phyloP scores from a whole-genome alignment of 92 coral and sea anemone species.

The Micromussa lordhowensis region DNA sequence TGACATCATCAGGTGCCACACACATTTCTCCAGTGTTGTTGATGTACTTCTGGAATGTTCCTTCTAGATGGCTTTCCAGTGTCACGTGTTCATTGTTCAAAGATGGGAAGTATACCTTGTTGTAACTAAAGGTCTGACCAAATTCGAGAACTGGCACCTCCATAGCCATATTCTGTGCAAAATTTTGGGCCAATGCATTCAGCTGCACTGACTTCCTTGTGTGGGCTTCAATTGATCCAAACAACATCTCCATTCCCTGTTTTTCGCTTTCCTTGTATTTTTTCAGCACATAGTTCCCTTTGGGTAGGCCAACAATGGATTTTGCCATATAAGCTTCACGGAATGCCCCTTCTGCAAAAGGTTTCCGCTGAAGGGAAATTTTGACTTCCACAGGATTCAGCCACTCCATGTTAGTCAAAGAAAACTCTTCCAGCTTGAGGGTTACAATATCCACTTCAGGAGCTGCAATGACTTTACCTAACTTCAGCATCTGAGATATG shows the following conservation, averaged over 20 bases:
- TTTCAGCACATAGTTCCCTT: slow-evolving; percentile 62
- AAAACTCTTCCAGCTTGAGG: slow-evolving; percentile 60
- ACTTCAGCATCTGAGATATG: slow-evolving; percentile 60
- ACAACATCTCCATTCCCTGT: slow-evolving; percentile 55
- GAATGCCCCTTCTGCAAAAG: slow-evolving; percentile 62
- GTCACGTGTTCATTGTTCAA: slow-evolving; percentile 63
- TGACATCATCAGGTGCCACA: slow-evolving; percentile 32
- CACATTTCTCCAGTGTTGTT: slow-evolving; percentile 66
- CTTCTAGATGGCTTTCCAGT: slow-evolving; percentile 56
- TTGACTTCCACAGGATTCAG: slow-evolving; percentile 45
- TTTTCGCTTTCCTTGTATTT: slow-evolving; percentile 57
- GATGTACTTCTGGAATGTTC: slow-evolving; percentile 57
- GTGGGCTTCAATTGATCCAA: slow-evolving; percentile 69
- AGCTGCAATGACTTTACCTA: slow-evolving; percentile 63
- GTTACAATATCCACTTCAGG: slow-evolving; percentile 49
- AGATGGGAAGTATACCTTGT: slow-evolving; percentile 63
- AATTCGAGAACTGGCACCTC: slow-evolving; percentile 40
- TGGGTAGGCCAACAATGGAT: slow-evolving; percentile 61
- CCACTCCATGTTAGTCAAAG: slow-evolving; percentile 45
- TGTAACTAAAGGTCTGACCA: slow-evolving; percentile 68
- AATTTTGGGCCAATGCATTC: slow-evolving; percentile 69
- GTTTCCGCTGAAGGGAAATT: slow-evolving; percentile 31
- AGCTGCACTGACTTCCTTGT: slow-evolving; percentile 78
- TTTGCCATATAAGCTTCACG: slow-evolving; percentile 71
- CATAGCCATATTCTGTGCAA: slow-evolving; percentile 65